phyloP scores from a whole-genome alignment of 2,797 vertebrate genomes.

The Pitangus sulphuratus region DNA sequence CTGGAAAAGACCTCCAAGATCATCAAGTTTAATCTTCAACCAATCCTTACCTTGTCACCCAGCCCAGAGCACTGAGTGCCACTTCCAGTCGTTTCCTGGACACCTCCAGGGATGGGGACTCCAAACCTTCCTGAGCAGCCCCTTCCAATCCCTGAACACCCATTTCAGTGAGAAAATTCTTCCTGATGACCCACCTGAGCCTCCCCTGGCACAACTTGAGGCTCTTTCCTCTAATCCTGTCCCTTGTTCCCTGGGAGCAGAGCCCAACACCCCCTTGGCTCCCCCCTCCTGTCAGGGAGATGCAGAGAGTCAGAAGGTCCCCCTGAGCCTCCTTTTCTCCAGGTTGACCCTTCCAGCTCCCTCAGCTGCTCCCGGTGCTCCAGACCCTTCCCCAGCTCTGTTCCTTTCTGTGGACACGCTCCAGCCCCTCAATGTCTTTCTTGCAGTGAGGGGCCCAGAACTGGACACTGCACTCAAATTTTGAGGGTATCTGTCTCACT shows the following conservation, averaged over 20 bases:
- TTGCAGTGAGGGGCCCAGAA: background rate
- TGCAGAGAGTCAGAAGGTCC: background rate
- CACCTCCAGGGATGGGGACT: background rate
- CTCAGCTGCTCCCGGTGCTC: rapidly evolving
- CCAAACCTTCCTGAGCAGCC: background rate
- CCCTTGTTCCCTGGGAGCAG: background rate
- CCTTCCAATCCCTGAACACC: rapidly evolving
- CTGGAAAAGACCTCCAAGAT: background rate
- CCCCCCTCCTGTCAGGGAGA: background rate
- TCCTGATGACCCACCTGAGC: rapidly evolving
- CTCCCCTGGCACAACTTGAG: no score
- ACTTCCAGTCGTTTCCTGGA: background rate
- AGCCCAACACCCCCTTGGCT: rapidly evolving
- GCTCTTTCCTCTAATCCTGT: background rate
- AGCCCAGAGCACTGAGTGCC: background rate
- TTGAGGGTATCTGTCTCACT: background rate
- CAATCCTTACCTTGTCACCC: background rate
- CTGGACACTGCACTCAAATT: background rate
- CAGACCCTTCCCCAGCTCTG: rapidly evolving
- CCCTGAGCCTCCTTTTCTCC: background rate
- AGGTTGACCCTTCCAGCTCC: background rate
- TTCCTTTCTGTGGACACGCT: rapidly evolving
- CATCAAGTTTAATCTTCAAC: rapidly evolving
- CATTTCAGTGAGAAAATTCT: background rate
- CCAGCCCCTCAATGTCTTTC: background rate